Evolutionary conservation across 2,113 vertebrate species (phyloP).

Genomic region (Mohoua ochrocephala): DNA sequence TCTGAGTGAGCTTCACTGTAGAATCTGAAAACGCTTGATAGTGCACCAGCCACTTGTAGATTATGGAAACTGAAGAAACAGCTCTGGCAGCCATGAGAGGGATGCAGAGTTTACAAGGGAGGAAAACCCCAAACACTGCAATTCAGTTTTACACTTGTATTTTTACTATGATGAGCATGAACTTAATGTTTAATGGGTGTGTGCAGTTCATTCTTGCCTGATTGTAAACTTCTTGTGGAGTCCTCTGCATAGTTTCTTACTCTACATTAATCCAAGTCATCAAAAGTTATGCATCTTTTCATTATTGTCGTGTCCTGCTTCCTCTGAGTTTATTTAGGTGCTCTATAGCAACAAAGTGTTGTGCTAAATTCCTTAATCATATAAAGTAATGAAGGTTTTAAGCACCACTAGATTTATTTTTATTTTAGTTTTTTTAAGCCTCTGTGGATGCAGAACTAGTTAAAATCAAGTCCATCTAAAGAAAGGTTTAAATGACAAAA

Average conservation of each 20-base stretch:
- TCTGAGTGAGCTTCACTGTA: background rate
- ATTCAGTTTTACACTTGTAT: background rate
- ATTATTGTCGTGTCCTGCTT: background rate
- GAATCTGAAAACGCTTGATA: background rate
- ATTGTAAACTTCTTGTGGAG: background rate
- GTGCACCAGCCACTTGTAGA: background rate
- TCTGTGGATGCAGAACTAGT: background rate
- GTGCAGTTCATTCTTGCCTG: background rate
- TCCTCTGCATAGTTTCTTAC: background rate
- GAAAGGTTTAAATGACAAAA: background rate
- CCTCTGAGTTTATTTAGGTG: background rate
- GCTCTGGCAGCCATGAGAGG: background rate
- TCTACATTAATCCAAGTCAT: background rate
- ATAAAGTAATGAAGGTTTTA: background rate
- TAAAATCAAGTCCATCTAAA: background rate
- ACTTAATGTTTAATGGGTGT: background rate
- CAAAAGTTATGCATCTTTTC: background rate
- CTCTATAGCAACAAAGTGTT: background rate
- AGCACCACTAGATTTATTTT: background rate
- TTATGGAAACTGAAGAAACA: background rate
- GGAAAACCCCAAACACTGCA: background rate
- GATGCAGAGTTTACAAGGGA: background rate
- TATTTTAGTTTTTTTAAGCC: background rate
- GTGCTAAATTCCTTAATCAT: background rate
- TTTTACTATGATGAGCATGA: background rate